These are phyloP conservation scores for Drosophila albomicans DNA, from an alignment of 1,140 invertebrate species.

Conservation along the genomic window DNA sequence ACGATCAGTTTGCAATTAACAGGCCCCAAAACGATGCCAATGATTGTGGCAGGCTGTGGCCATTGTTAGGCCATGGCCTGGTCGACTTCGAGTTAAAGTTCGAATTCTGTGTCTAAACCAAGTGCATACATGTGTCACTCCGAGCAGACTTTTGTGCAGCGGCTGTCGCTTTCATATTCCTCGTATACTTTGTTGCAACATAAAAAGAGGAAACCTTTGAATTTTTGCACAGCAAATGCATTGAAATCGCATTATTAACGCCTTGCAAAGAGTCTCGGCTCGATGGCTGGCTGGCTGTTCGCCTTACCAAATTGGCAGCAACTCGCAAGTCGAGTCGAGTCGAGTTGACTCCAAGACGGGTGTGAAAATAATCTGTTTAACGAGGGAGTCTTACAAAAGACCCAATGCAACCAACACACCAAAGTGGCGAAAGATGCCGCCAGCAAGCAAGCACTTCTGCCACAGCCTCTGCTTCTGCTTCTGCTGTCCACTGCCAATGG, in stretches of 20 bases:
- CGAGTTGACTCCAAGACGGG: constrained; percentile 47
- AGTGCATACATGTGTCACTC: constrained; percentile 84
- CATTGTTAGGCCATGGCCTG: constrained; percentile 40
- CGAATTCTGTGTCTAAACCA: constrained; percentile 73
- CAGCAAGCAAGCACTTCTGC: constrained; percentile 28
- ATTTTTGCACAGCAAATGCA: constrained; percentile 63
- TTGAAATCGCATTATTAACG: constrained; percentile 83
- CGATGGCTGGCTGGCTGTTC: constrained; percentile 9
- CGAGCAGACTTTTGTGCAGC: constrained; percentile 39
- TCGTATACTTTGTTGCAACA: constrained; percentile 34
- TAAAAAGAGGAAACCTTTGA: constrained; percentile 45
- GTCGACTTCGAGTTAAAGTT: constrained; percentile 24
- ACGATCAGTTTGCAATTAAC: constrained; percentile 52
- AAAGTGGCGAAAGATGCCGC: constrained; percentile 46
- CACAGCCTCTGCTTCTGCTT: neutral
- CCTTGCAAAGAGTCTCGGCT: constrained; percentile 48
- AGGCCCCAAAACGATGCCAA: constrained; percentile 44
- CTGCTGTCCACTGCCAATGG: neutral
- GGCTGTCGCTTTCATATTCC: constrained; percentile 71
- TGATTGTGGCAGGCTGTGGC: constrained; percentile 43
- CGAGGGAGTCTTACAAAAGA: constrained; percentile 83
- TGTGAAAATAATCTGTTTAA: constrained; percentile 84
- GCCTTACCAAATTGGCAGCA: constrained; percentile 3
- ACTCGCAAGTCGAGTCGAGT: neutral
- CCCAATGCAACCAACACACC: constrained; percentile 38